Evolutionary conservation across 1,140 invertebrate species (phyloP).

Genomic region (Pseudomyrmex cubaensis): DNA sequence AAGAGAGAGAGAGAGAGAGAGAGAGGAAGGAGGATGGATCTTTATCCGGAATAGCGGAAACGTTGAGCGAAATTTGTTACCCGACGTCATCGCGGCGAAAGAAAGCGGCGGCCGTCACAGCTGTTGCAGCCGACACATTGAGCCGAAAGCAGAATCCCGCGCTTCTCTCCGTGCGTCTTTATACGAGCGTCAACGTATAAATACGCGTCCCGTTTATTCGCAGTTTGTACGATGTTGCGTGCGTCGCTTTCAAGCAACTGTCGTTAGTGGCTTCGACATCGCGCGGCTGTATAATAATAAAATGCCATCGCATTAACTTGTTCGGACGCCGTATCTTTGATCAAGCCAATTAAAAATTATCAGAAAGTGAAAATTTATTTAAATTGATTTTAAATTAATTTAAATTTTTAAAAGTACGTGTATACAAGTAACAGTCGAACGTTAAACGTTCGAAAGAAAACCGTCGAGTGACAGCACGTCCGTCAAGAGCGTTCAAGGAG

Average conservation of each 20-base stretch:
- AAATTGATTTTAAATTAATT: too few species aligned
- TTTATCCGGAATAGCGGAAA: constrained; percentile 69
- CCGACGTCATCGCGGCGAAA: background rate
- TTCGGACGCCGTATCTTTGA: constrained; percentile 10
- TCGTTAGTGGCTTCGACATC: constrained; percentile 12
- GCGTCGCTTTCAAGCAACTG: background rate
- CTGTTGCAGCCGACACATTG: background rate
- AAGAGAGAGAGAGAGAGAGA: too few species aligned
- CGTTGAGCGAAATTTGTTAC: constrained; percentile 31
- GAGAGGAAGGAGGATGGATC: constrained; percentile 60
- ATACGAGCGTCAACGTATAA: constrained; percentile 22
- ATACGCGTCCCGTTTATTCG: constrained; percentile 46
- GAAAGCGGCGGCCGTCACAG: constrained; percentile 35
- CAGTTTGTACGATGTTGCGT: background rate
- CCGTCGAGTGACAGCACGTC: constrained; percentile 9
- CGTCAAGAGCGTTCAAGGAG: constrained; percentile 44
- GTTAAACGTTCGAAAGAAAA: background rate
- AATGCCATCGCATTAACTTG: constrained; percentile 13
- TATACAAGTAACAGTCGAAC: background rate
- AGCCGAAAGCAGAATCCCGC: constrained; percentile 11
- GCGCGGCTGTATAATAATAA: background rate
- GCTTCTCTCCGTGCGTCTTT: constrained; percentile 2
- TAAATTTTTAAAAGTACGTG: too few species aligned
- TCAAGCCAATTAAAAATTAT: background rate
- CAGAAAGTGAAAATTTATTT: too few species aligned